These are phyloP conservation scores for Halcyon badia DNA, from an alignment of 2,797 vertebrate species.

Conservation along the genomic window DNA sequence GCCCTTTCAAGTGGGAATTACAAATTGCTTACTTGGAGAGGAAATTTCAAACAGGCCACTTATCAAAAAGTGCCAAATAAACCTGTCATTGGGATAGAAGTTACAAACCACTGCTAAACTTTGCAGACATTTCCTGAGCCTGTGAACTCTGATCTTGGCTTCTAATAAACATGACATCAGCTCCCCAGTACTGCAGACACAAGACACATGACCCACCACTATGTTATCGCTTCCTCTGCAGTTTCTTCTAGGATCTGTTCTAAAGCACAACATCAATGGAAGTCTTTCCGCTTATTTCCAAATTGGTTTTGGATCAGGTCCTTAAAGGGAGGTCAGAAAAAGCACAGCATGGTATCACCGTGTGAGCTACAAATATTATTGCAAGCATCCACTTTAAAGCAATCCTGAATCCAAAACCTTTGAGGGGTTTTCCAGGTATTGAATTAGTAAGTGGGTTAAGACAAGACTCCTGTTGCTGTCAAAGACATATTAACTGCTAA, in stretches of 20 bases:
- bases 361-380: conserved; percentile 18
- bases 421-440: conserved; percentile 24
- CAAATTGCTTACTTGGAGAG: conserved; percentile 79
- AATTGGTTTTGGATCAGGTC: conserved; percentile 49
- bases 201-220: conserved; percentile 66
- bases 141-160: conserved; percentile 76
- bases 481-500: not conserved
- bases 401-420: not conserved
- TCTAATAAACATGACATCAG: conserved; percentile 76
- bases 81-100: conserved; percentile 77
- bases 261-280: conserved; percentile 41
- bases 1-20: conserved; percentile 80
- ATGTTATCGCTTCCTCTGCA: conserved; percentile 48
- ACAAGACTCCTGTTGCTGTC: not conserved
- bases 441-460: not conserved
- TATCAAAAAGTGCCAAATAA: conserved; percentile 82
- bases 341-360: not conserved
- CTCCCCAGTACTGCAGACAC: conserved; percentile 63
- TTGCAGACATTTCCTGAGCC: conserved; percentile 77
- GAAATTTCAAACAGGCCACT: conserved; percentile 80
- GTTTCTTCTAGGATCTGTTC: conserved; percentile 43
- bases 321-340: conserved; percentile 21
- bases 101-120: conserved; percentile 74
- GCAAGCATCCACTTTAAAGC: conserved; percentile 27
- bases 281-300: conserved; percentile 18